These are phyloP conservation scores for Diadegma fenestrale DNA, from an alignment of 2,888 invertebrate genomes.

Conservation along the genomic window DNA sequence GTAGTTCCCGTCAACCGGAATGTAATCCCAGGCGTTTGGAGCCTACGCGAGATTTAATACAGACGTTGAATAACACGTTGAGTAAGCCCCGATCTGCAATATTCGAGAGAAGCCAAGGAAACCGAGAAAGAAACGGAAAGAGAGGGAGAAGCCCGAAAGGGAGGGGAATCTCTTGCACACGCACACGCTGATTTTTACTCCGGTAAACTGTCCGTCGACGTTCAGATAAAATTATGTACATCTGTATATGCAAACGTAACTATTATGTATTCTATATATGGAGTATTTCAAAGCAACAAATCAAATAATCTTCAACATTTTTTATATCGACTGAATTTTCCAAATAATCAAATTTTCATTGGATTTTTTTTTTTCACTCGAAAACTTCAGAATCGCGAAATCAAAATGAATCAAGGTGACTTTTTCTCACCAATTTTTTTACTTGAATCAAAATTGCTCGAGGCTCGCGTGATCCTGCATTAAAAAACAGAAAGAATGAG, in stretches of 20 bases:
- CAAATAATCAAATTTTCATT: neutral
- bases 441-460: too few relatives aligned
- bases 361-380: neutral
- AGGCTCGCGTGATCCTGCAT: too few relatives aligned
- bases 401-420: too few relatives aligned
- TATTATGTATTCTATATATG: constrained; percentile 4
- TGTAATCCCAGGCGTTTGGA: constrained; percentile 58
- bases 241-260: constrained; percentile 11
- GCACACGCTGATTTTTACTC: constrained; percentile 8
- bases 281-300: neutral
- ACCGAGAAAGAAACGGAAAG: constrained; percentile 18
- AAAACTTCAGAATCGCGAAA: neutral
- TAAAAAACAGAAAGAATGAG: too few relatives aligned
- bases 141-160: neutral
- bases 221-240: constrained; percentile 29
- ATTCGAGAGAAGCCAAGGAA: constrained; percentile 57
- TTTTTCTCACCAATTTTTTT: too few relatives aligned
- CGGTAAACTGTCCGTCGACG: constrained; percentile 13
- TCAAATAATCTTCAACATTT: neutral
- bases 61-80: constrained; percentile 69
- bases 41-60: constrained; percentile 49
- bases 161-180: constrained; percentile 10
- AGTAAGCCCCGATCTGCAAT: constrained; percentile 72
- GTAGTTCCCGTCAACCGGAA: constrained; percentile 47
- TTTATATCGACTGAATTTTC: neutral